Evolutionary conservation across 2,888 invertebrate species (phyloP).

Genomic region (Tuberolachnus salignus): DNA sequence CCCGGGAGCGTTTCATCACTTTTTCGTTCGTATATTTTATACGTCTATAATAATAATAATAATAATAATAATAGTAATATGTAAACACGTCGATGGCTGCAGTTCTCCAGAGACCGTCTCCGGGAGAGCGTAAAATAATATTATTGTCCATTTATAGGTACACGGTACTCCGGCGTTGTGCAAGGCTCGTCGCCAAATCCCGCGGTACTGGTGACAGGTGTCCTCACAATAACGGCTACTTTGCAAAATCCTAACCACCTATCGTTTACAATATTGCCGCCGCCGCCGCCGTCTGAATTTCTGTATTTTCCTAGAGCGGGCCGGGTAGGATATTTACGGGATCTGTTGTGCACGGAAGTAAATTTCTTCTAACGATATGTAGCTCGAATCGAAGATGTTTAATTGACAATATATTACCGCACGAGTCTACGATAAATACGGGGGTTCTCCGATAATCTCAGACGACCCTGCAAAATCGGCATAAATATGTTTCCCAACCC

Average conservation of each 20-base stretch:
- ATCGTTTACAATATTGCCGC: no score
- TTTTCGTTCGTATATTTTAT: background rate
- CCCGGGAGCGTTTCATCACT: slow-evolving; percentile 51
- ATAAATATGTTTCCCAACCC: no score
- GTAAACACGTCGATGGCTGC: slow-evolving; percentile 35
- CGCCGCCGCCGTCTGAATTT: background rate
- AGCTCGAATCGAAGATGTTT: no score
- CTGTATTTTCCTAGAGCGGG: no score
- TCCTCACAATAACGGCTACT: slow-evolving; percentile 49
- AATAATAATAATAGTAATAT: background rate
- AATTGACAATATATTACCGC: no score
- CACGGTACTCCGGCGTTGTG: background rate
- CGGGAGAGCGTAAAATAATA: background rate
- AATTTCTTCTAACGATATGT: no score
- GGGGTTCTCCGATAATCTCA: no score
- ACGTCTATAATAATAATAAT: background rate
- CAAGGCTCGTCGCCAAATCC: no score
- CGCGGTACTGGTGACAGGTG: slow-evolving; percentile 44
- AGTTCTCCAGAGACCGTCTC: slow-evolving; percentile 13
- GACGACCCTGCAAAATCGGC: no score
- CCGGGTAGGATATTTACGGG: no score
- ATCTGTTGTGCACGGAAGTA: no score
- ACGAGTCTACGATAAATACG: no score
- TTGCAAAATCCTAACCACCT: background rate
- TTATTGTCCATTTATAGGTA: background rate